phyloP scores from a whole-genome alignment of 2,888 invertebrate species.

The Callyntrura sp. region DNA sequence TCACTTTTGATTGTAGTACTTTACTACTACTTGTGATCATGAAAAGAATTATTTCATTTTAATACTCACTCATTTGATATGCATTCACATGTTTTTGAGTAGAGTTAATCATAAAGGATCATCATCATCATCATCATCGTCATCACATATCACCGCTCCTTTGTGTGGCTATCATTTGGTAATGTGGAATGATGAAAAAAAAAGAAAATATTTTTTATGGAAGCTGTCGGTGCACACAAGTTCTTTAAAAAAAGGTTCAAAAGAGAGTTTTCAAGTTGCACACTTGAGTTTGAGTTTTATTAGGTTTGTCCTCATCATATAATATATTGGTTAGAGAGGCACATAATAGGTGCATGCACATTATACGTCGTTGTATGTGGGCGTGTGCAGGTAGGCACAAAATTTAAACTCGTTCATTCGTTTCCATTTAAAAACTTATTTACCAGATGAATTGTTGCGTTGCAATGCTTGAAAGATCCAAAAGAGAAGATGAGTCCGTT shows the following conservation, averaged over 20 bases:
- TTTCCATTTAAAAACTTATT: slow-evolving; percentile 28
- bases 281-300: slow-evolving; percentile 13
- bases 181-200: background rate
- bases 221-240: slow-evolving; percentile 5
- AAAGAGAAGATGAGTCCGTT: background rate
- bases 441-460: slow-evolving; percentile 3
- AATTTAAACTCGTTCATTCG: slow-evolving; percentile 28
- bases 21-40: background rate
- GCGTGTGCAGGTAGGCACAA: background rate
- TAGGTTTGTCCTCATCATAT: background rate
- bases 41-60: slow-evolving; percentile 27
- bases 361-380: slow-evolving; percentile 48
- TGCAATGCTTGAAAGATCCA: background rate
- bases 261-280: background rate
- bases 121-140: slow-evolving; percentile 16
- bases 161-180: slow-evolving; percentile 19
- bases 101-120: slow-evolving; percentile 26
- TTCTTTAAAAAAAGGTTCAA: background rate
- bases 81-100: background rate
- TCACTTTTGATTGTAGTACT: background rate
- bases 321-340: background rate
- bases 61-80: slow-evolving; percentile 30
- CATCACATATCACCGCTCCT: slow-evolving; percentile 5
- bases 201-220: slow-evolving; percentile 10
- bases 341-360: background rate